Evolutionary conservation across 2,888 invertebrate species (phyloP).

Genomic region (Drosophila vallismaia): DNA sequence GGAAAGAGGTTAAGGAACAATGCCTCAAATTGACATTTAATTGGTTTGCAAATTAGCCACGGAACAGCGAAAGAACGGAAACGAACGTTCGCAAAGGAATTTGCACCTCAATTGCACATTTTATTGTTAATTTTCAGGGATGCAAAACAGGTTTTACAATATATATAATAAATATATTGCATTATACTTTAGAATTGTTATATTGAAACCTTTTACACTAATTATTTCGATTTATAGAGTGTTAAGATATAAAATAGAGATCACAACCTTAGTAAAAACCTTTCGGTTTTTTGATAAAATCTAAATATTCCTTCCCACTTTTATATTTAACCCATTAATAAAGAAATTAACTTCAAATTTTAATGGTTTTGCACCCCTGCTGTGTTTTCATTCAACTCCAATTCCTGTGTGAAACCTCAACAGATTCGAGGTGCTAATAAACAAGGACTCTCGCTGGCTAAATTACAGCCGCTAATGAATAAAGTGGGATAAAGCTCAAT

Average conservation of each 20-base stretch:
- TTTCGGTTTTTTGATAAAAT: no score
- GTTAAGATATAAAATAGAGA: no score
- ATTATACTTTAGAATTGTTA: no score
- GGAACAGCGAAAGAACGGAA: constrained; percentile 46
- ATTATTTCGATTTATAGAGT: no score
- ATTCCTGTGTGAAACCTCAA: constrained; percentile 15
- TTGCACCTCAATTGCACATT: constrained; percentile 35
- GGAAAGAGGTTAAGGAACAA: constrained; percentile 54
- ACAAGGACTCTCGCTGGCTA: constrained; percentile 52
- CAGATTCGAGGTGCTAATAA: constrained; percentile 54
- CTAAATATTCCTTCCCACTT: no score
- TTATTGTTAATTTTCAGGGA: constrained; percentile 11
- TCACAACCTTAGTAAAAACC: no score
- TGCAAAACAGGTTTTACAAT: neutral
- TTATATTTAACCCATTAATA: neutral
- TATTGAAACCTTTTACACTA: no score
- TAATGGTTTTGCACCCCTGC: constrained; percentile 4
- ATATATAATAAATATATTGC: no score
- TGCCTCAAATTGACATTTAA: constrained; percentile 82
- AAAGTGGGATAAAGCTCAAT: constrained; percentile 78
- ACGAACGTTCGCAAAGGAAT: constrained; percentile 28
- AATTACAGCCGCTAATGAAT: constrained; percentile 66
- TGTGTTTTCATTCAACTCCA: constrained; percentile 6
- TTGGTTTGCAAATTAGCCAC: constrained; percentile 80
- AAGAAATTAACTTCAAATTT: neutral